Evolutionary conservation across 2,888 invertebrate species (phyloP).

Genomic region (Heliconius aoede): DNA sequence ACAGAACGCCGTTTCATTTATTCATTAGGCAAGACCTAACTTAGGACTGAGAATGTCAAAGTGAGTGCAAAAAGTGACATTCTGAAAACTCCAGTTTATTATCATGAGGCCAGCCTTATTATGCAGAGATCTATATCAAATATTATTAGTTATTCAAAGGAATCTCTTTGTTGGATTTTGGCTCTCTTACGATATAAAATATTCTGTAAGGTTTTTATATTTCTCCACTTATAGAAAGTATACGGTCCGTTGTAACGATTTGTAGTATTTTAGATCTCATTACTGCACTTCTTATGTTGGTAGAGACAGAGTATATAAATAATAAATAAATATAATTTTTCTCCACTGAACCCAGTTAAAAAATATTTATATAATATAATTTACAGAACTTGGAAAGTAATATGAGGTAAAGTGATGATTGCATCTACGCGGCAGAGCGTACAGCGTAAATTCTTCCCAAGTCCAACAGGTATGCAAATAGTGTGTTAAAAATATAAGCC

Average conservation of each 20-base stretch:
- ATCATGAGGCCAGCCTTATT: constrained; percentile 40
- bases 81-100: constrained; percentile 39
- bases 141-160: constrained; percentile 44
- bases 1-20: constrained; percentile 41
- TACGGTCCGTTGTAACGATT: neutral
- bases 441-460: constrained; percentile 49
- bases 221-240: neutral
- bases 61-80: constrained; percentile 40
- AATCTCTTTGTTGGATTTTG: constrained; percentile 42
- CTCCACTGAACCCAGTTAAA: neutral
- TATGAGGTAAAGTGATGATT: constrained; percentile 55
- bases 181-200: constrained; percentile 15
- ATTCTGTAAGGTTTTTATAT: constrained; percentile 15
- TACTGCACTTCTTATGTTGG: neutral
- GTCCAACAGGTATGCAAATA: constrained; percentile 71
- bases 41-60: constrained; percentile 38
- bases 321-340: neutral
- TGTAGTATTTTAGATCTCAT: neutral
- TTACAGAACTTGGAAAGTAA: constrained; percentile 40
- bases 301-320: too few relatives aligned
- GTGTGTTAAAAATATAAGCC: constrained; percentile 56
- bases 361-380: neutral
- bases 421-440: constrained; percentile 53
- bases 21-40: constrained; percentile 43
- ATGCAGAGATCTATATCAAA: constrained; percentile 47